Percentiles rank a stretch among this genome's conserved stretches.
Evolutionary conservation across 1,140 invertebrate species (phyloP).

Genomic region (Neodiprion lecontei): DNA sequence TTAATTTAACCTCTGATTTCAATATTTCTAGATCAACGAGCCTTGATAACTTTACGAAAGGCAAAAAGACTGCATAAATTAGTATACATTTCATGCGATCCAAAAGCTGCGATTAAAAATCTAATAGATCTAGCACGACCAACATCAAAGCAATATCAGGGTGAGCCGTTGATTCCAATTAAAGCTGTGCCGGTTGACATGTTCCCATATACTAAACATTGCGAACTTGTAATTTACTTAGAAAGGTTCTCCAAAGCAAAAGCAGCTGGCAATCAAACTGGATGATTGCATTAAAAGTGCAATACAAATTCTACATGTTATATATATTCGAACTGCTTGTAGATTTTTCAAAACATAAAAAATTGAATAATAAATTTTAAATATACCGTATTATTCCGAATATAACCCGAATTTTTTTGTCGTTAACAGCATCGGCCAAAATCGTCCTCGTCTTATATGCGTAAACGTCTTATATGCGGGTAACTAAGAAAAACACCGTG

Average conservation of each 20-base stretch:
- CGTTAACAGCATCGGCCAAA: too few relatives aligned
- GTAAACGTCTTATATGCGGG: too few relatives aligned
- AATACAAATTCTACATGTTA: not conserved
- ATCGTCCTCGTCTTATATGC: too few relatives aligned
- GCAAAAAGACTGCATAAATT: constrained; percentile 78
- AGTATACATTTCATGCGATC: constrained; percentile 93
- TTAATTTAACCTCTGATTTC: constrained; percentile 25
- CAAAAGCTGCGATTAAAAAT: constrained; percentile 83
- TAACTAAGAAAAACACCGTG: too few relatives aligned
- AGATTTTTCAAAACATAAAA: too few relatives aligned
- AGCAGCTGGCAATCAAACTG: constrained; percentile 10
- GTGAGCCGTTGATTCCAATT: constrained; percentile 81
- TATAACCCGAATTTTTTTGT: not conserved
- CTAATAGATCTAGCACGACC: constrained; percentile 86
- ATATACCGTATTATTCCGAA: not conserved
- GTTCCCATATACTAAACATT: constrained; percentile 93
- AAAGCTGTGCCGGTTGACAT: constrained; percentile 89
- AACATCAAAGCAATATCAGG: constrained; percentile 81
- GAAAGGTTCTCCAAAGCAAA: constrained; percentile 65
- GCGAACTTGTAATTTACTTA: constrained; percentile 86
- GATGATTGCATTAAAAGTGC: not conserved
- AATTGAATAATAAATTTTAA: not conserved
- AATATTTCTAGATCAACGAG: constrained; percentile 74
- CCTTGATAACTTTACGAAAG: constrained; percentile 79
- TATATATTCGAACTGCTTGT: not conserved